Conservation (phyloP, 2,888 invertebrate species). For the Rhingia campestris region DNA sequence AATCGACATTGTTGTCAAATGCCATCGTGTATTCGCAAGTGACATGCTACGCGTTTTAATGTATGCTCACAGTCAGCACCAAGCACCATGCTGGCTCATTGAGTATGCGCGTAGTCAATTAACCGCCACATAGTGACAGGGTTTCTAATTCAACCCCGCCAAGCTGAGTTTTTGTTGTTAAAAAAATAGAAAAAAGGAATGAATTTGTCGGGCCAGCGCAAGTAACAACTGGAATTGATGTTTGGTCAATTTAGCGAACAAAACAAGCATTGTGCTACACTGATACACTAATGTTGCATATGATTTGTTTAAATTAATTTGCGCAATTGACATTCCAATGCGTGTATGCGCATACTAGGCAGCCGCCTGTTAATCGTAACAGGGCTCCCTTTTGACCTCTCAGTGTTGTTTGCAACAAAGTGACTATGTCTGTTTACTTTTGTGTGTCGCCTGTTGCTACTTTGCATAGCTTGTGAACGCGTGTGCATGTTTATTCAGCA, state of each 20-base stretch:
- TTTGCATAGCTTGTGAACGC: slow-evolving; percentile 41
- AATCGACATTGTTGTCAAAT: slow-evolving; percentile 73
- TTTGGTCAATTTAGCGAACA: slow-evolving; percentile 64
- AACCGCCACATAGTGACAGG: slow-evolving; percentile 65
- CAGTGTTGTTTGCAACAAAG: slow-evolving; percentile 28
- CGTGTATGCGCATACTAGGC: slow-evolving; percentile 31
- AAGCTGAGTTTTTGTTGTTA: slow-evolving; percentile 1
- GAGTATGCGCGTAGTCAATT: slow-evolving; percentile 73
- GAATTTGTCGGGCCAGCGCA: slow-evolving; percentile 40
- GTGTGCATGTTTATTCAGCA: slow-evolving; percentile 55
- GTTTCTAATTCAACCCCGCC: slow-evolving; percentile 62
- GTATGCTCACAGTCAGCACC: slow-evolving; percentile 29
- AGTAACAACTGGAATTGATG: slow-evolving; percentile 63
- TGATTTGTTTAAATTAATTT: slow-evolving; percentile 72
- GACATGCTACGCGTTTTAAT: slow-evolving; percentile 72
- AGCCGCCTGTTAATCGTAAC: not conserved
- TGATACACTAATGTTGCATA: slow-evolving; percentile 60
- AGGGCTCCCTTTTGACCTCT: slow-evolving; percentile 54
- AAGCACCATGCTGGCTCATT: slow-evolving; percentile 51
- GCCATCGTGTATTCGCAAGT: slow-evolving; percentile 71
- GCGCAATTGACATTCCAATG: slow-evolving; percentile 45
- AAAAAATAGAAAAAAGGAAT: slow-evolving; percentile 19
- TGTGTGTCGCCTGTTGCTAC: slow-evolving; percentile 5
- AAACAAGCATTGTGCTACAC: slow-evolving; percentile 56
- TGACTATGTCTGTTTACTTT: slow-evolving; percentile 26